phyloP scores from a whole-genome alignment of 2,888 invertebrate genomes.

The Anthoptus insignis region DNA sequence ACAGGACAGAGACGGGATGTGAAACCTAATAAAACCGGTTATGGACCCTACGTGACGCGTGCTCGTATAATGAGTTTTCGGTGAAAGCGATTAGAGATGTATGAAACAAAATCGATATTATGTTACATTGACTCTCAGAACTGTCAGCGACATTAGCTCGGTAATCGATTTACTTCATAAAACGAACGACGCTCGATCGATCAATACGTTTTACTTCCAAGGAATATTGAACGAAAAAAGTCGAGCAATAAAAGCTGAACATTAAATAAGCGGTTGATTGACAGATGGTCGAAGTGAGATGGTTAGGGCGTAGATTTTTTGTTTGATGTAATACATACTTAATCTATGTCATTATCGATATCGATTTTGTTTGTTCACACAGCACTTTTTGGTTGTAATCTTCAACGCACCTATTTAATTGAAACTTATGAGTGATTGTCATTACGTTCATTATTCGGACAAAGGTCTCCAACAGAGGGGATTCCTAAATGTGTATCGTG shows the following conservation, averaged over 20 bases:
- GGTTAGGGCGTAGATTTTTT: neutral
- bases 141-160: neutral
- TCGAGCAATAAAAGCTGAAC: neutral
- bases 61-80: slow-evolving; percentile 82
- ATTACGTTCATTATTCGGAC: slow-evolving; percentile 25
- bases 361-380: neutral
- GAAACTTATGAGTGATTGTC: slow-evolving; percentile 31
- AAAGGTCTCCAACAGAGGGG: slow-evolving; percentile 21
- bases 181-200: slow-evolving; percentile 2
- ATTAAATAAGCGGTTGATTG: neutral
- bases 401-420: slow-evolving; percentile 17
- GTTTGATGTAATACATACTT: too few relatives aligned
- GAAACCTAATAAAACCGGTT: slow-evolving; percentile 85
- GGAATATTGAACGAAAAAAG: neutral
- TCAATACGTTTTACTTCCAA: slow-evolving; percentile 22
- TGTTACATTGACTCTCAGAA: neutral
- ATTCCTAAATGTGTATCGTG: slow-evolving; percentile 8
- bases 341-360: too few relatives aligned
- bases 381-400: slow-evolving; percentile 15
- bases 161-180: slow-evolving; percentile 13
- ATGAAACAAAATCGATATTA: slow-evolving; percentile 23
- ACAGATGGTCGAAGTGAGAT: neutral
- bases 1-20: slow-evolving; percentile 61
- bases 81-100: slow-evolving; percentile 66
- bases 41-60: slow-evolving; percentile 82